Percentiles rank a stretch among this genome's conserved stretches.
Conservation (phyloP, 2,888 invertebrate genomes). For the Xestia ashworthii region DNA sequence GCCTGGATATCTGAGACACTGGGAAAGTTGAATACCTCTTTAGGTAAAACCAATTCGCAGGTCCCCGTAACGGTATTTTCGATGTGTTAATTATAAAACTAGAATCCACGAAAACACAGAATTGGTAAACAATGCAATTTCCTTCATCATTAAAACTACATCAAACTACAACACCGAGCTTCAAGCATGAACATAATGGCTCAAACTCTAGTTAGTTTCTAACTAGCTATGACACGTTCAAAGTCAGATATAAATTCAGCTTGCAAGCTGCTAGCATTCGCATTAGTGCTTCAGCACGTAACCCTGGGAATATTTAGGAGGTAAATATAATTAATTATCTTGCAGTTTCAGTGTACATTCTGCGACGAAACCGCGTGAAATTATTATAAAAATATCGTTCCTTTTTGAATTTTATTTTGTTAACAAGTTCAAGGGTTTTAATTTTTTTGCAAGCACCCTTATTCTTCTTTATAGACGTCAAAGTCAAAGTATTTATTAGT, state of each 20-base stretch:
- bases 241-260: slow-evolving; percentile 42
- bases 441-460: too few species aligned
- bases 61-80: background rate
- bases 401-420: too few species aligned
- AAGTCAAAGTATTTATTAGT: too few species aligned
- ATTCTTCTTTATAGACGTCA: too few species aligned
- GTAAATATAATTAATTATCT: slow-evolving; percentile 7
- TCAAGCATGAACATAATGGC: background rate
- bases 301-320: background rate
- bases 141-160: slow-evolving; percentile 18
- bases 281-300: slow-evolving; percentile 33
- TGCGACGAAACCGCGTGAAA: background rate
- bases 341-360: background rate
- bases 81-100: background rate
- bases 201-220: slow-evolving; percentile 16
- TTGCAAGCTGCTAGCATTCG: slow-evolving; percentile 23
- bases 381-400: too few species aligned
- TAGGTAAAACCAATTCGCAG: too few species aligned
- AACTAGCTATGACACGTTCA: slow-evolving; percentile 29
- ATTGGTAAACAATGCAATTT: background rate
- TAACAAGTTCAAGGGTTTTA: too few species aligned
- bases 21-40: too few species aligned
- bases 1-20: too few species aligned
- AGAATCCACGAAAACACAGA: background rate
- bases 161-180: background rate